Base-by-base conservation (phyloP, 2,797 vertebrate species). In the Mallotus villosus region DNA sequence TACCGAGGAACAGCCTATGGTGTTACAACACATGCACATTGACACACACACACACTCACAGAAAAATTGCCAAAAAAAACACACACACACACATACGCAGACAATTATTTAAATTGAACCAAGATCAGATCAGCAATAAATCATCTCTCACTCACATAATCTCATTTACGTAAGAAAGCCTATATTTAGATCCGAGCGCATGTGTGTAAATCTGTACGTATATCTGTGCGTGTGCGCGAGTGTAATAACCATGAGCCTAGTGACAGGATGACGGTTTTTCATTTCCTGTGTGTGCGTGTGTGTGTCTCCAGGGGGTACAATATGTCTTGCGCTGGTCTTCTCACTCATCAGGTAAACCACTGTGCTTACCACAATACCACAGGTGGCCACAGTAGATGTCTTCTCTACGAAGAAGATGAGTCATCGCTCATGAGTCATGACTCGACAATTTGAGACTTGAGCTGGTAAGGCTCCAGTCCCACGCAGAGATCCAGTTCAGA, bases 331-430 rank as follows among this genome's bases (percentile, higher is more conserved):
- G 80, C 74, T 72, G 74, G 79, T 73, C 76, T 83, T 61, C 53
- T 70, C 72, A 65, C 84, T 85, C 81, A 88, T 88, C 78, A 73
- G 70, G 79, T 88, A 87, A 87, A 77, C 75, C 57, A 72, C 71
- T 74, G 67, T 74, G 7, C 73, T 73, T 76, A 69, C 58, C 70
- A 74, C 6, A 63, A 75, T 67, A 78, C 76, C 84, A 74, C 86
- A 87, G 76, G 82, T 83, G 82, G 79, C 75, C 72, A 49, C 2
- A 68, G 46, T 77, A 34, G 86, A 5, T 27, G 1, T 11, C 37
- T 7, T 41, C 37, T 41, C 37, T 12, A 41, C 7, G 37, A 41
- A 41, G 37, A 41, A 41, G 32, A 34, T 34, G 32, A 34, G 32
- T 29, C 34, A 37, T 37, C 1, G 34, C 34, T n/a, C n/a, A 34